Percentiles rank a stretch among this genome's conserved stretches.
phyloP scores from a whole-genome alignment of 2,888 invertebrate genomes.

The Acanthosepion pharaonis region DNA sequence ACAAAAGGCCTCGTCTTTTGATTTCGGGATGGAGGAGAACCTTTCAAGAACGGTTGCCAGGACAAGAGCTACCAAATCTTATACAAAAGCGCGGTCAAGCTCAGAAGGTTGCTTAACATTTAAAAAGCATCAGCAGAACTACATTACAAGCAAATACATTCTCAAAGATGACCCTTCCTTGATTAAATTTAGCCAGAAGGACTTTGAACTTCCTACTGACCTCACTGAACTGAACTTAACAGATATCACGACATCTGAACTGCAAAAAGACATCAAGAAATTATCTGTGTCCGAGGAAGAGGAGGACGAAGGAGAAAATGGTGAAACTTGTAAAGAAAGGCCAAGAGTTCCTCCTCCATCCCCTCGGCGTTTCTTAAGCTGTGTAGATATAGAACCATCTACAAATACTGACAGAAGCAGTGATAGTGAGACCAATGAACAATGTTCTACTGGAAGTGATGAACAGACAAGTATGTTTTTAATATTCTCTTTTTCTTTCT shows the following conservation, averaged over 20 bases:
- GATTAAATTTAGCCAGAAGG: slow-evolving; percentile 40
- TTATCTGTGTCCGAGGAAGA: background rate
- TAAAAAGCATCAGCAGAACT: slow-evolving; percentile 24
- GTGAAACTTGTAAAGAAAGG: background rate
- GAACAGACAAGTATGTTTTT: slow-evolving; percentile 40
- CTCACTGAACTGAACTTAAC: slow-evolving; percentile 25
- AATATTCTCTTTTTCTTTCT: background rate
- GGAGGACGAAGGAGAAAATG: background rate
- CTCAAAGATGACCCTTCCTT: slow-evolving; percentile 25
- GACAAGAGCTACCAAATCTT: background rate
- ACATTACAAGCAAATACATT: slow-evolving; percentile 45
- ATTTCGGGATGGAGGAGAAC: background rate
- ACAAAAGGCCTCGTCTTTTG: background rate
- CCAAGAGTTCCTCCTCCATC: background rate
- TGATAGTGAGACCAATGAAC: background rate
- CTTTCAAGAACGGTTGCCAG: background rate
- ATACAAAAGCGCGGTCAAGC: background rate
- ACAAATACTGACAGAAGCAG: background rate
- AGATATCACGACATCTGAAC: background rate
- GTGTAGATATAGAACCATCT: slow-evolving; percentile 36
- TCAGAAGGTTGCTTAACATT: slow-evolving; percentile 36
- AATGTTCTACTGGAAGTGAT: background rate
- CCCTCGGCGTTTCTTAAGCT: slow-evolving; percentile 11
- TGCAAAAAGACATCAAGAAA: background rate
- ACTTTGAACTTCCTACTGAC: slow-evolving; percentile 38